phyloP scores from a whole-genome alignment of 2,888 invertebrate genomes.

The Euproctis similis region DNA sequence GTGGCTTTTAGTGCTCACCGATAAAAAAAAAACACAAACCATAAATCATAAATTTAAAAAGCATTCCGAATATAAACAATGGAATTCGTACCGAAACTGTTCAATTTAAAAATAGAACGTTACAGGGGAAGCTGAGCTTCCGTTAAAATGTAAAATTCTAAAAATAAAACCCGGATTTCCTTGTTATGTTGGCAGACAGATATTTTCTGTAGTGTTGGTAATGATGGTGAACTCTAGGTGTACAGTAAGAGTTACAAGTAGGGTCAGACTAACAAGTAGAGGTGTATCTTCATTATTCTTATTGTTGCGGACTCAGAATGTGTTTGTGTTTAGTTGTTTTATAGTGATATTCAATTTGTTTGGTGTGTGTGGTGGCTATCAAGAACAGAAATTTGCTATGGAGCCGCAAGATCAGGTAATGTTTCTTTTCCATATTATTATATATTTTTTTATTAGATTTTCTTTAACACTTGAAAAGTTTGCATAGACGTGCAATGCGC shows the following conservation, averaged over 20 bases:
- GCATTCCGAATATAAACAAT: slow-evolving; percentile 42
- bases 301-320: slow-evolving; percentile 52
- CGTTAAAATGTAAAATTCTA: slow-evolving; percentile 56
- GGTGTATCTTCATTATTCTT: slow-evolving; percentile 56
- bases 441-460: no score
- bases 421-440: no score
- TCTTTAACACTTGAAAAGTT: no score
- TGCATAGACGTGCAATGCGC: no score
- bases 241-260: slow-evolving; percentile 46
- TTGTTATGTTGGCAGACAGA: slow-evolving; percentile 37
- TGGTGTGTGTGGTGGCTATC: slow-evolving; percentile 51
- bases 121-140: slow-evolving; percentile 46
- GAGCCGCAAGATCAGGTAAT: slow-evolving; percentile 88
- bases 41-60: slow-evolving; percentile 37
- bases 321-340: slow-evolving; percentile 23
- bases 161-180: slow-evolving; percentile 48
- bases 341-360: slow-evolving; percentile 38
- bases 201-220: slow-evolving; percentile 21
- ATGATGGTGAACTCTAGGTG: slow-evolving; percentile 44
- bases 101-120: slow-evolving; percentile 38
- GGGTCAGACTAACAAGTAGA: slow-evolving; percentile 49
- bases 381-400: slow-evolving; percentile 91
- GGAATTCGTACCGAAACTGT: slow-evolving; percentile 41
- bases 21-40: slow-evolving; percentile 12
- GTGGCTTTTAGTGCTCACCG: slow-evolving; percentile 20